phyloP scores from a whole-genome alignment of 2,888 invertebrate species.

The Plagodis pulveraria region DNA sequence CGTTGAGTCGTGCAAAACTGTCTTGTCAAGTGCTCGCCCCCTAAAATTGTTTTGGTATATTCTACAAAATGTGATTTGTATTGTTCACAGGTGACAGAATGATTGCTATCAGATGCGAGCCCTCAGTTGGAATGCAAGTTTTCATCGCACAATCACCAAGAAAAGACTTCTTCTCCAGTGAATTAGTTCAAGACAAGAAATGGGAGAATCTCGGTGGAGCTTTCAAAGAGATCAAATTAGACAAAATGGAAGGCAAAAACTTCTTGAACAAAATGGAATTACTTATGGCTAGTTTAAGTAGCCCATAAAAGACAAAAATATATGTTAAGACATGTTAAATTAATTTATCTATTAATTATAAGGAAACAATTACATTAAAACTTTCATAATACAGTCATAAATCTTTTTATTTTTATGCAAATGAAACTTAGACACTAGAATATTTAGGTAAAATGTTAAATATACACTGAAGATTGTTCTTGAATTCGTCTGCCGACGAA shows the following conservation, averaged over 20 bases:
- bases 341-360: constrained; percentile 58
- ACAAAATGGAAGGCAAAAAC: constrained; percentile 98
- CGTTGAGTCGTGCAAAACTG: too few species aligned
- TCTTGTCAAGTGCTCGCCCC: too few species aligned
- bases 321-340: background rate
- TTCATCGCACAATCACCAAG: constrained; percentile 95
- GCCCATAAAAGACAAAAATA: constrained; percentile 79
- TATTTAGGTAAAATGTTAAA: constrained; percentile 83
- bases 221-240: constrained; percentile 94
- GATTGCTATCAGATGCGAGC: constrained; percentile 96
- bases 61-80: background rate
- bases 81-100: constrained; percentile 87
- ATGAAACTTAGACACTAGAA: constrained; percentile 75
- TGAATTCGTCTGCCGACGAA: constrained; percentile 66
- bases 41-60: background rate
- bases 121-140: constrained; percentile 94
- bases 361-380: constrained; percentile 42
- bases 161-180: constrained; percentile 94
- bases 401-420: constrained; percentile 61
- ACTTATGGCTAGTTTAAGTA: constrained; percentile 95
- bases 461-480: constrained; percentile 84
- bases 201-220: constrained; percentile 98
- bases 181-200: constrained; percentile 94
- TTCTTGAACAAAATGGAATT: constrained; percentile 98
- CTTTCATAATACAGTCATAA: constrained; percentile 34